These are phyloP conservation scores for Norana najaformis DNA, from an alignment of 2,888 invertebrate genomes.

Conservation along the genomic window DNA sequence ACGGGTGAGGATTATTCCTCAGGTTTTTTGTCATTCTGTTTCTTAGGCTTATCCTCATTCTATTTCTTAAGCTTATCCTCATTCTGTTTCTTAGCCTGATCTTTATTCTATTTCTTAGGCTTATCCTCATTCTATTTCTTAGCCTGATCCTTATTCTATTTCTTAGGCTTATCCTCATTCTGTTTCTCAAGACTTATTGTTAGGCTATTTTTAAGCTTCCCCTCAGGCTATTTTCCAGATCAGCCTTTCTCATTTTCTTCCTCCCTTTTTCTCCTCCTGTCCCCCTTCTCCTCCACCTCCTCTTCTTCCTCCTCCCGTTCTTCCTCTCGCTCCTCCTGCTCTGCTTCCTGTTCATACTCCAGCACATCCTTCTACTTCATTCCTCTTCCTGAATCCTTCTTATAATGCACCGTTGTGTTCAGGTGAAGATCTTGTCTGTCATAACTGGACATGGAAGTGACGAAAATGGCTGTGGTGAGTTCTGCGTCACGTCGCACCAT, in stretches of 20 bases:
- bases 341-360: neutral
- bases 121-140: no score
- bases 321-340: neutral
- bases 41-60: no score
- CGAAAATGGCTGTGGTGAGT: slow-evolving; percentile 53
- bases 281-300: neutral
- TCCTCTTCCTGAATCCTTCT: neutral
- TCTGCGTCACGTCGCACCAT: slow-evolving; percentile 51
- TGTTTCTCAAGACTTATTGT: no score
- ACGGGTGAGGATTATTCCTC: neutral
- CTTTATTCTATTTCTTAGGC: no score
- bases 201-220: no score
- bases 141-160: no score
- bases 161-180: no score
- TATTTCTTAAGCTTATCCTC: no score
- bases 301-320: neutral
- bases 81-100: no score
- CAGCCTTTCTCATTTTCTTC: neutral
- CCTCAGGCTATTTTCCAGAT: neutral
- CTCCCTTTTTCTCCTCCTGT: neutral
- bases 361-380: neutral
- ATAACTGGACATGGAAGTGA: slow-evolving; percentile 54
- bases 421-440: slow-evolving; percentile 48
- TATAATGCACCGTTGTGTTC: slow-evolving; percentile 17
- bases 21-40: no score